These are phyloP conservation scores for Theocolax elegans DNA, from an alignment of 1,140 invertebrate genomes.

Conservation along the genomic window DNA sequence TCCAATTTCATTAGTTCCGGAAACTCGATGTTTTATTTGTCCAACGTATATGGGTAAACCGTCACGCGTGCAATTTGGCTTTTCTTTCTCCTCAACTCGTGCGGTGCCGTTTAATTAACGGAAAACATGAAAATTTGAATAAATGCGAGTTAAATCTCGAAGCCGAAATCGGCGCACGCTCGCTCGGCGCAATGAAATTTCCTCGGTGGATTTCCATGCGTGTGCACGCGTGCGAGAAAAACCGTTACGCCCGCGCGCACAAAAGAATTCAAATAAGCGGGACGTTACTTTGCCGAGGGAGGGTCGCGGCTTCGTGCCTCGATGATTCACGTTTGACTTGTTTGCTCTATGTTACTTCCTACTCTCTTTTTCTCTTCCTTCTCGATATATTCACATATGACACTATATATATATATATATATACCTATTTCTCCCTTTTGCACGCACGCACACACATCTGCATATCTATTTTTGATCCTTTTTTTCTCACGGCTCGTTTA, in stretches of 20 bases:
- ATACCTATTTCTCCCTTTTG: too few species aligned
- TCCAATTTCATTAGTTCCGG: slow-evolving; percentile 21
- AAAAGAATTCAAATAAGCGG: slow-evolving; percentile 3
- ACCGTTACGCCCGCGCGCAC: background rate
- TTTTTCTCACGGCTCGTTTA: background rate
- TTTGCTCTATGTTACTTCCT: too few species aligned
- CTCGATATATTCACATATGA: too few species aligned
- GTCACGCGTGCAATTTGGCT: background rate
- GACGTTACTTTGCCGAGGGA: background rate
- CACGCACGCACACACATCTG: too few species aligned
- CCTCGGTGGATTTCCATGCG: background rate
- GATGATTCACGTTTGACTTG: background rate
- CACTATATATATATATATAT: too few species aligned
- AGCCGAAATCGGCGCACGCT: background rate
- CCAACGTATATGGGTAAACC: background rate
- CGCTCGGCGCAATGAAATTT: slow-evolving; percentile 2
- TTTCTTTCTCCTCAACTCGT: background rate
- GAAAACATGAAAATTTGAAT: slow-evolving; percentile 24
- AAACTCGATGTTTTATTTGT: background rate
- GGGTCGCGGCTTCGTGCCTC: background rate
- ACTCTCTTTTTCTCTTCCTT: too few species aligned
- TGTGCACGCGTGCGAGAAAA: background rate
- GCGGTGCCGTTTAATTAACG: background rate
- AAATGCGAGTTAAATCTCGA: slow-evolving; percentile 22
- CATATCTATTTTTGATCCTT: too few species aligned